Evolutionary conservation across 2,113 vertebrate genomes (phyloP).

Genomic region (Hirundichthys speculiger): DNA sequence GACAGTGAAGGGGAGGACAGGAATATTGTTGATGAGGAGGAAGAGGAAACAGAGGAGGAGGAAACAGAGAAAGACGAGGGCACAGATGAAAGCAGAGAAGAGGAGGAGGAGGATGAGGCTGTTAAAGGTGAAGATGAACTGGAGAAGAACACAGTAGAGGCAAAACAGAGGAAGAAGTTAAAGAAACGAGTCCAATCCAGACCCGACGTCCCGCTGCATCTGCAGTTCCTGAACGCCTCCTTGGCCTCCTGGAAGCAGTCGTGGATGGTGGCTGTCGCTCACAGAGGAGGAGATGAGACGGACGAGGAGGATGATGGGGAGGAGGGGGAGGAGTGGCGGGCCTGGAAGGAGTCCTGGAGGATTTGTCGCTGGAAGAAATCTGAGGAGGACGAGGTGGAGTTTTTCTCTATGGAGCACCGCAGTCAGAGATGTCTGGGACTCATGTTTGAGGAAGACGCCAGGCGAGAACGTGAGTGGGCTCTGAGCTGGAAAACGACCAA

Average conservation of each 20-base stretch:
- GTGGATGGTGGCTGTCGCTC: conserved; percentile 45
- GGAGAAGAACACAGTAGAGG: not conserved
- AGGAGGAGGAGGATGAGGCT: not conserved
- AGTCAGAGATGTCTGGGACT: conserved; percentile 18
- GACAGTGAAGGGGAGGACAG: not conserved
- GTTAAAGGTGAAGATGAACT: not conserved
- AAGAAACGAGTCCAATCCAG: not conserved
- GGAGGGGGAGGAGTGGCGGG: conserved; percentile 14
- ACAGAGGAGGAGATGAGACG: conserved; percentile 26
- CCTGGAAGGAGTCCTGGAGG: conserved; percentile 71
- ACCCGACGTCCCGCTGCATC: conserved; percentile 27
- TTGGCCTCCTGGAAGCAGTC: conserved; percentile 64
- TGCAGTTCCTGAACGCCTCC: conserved; percentile 57
- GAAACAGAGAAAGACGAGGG: not conserved
- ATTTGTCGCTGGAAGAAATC: conserved; percentile 47
- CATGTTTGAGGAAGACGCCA: not conserved
- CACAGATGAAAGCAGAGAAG: not conserved
- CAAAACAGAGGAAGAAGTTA: not conserved
- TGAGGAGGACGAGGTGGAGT: conserved; percentile 39
- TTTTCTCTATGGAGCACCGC: conserved; percentile 51
- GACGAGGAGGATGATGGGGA: conserved; percentile 2
- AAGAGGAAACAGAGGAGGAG: not conserved
- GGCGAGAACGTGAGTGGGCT: conserved; percentile 35
- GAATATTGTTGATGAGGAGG: not conserved
- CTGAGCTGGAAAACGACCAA: conserved; percentile 58